Conservation (phyloP, 1,140 invertebrate genomes). For the Papilio polytes region DNA sequence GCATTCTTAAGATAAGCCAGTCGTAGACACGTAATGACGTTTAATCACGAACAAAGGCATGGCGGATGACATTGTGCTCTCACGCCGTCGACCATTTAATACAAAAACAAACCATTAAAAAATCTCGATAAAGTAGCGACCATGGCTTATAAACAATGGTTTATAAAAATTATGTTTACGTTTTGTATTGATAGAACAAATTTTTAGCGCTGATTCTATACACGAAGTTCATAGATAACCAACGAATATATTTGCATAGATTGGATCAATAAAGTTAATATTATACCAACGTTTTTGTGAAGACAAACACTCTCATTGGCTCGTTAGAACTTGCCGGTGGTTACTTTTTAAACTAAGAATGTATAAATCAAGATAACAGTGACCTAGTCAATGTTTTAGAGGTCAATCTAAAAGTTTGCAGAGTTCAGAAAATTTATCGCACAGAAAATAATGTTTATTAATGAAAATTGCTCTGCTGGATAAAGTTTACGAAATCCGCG, state of each 20-base stretch:
- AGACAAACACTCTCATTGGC: not conserved
- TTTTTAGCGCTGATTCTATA: not conserved
- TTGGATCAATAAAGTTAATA: not conserved
- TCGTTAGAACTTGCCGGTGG: not conserved
- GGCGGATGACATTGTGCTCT: slow-evolving; percentile 52
- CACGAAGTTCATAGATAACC: not conserved
- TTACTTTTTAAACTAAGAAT: not conserved
- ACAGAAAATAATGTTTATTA: not conserved
- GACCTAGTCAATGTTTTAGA: slow-evolving; percentile 3
- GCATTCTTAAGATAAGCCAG: slow-evolving; percentile 68
- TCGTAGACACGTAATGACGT: slow-evolving; percentile 48
- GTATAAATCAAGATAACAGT: slow-evolving; percentile 13
- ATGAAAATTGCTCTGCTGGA: not conserved
- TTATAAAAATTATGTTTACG: not conserved
- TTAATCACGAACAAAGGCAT: slow-evolving; percentile 63
- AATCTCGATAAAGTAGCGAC: slow-evolving; percentile 1
- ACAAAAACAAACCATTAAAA: slow-evolving; percentile 30
- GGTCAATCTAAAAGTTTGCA: not conserved
- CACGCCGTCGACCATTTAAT: slow-evolving; percentile 14
- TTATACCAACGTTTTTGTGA: not conserved
- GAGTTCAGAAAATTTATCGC: not conserved
- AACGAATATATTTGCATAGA: not conserved
- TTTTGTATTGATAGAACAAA: not conserved
- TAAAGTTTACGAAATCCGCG: not conserved
- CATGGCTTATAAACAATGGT: not conserved